Percentiles rank a stretch among this genome's conserved stretches.
phyloP scores from a whole-genome alignment of 2,888 invertebrate species.

The Patella caerulea region DNA sequence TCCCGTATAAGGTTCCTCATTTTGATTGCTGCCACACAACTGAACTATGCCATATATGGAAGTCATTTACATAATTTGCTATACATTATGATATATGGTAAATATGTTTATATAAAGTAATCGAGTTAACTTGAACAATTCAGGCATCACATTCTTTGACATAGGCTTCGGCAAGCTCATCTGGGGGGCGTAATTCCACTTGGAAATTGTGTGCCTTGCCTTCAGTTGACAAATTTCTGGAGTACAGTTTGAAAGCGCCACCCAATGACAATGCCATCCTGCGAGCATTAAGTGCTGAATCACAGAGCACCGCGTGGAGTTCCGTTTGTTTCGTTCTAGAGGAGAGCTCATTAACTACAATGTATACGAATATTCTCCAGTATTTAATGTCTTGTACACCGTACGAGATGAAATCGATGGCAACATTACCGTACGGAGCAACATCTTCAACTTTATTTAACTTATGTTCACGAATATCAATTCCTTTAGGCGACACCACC shows the following conservation, averaged over 20 bases:
- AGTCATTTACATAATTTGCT: too few relatives aligned
- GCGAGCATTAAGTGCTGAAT: constrained; percentile 58
- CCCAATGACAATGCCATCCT: constrained; percentile 62
- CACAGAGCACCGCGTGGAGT: constrained; percentile 68
- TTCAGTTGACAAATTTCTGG: constrained; percentile 51
- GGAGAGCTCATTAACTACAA: constrained; percentile 67
- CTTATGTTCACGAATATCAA: constrained; percentile 61
- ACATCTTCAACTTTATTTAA: constrained; percentile 53
- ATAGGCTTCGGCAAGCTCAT: constrained; percentile 53
- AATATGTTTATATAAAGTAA: too few relatives aligned
- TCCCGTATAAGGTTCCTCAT: too few relatives aligned
- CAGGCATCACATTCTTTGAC: constrained; percentile 50
- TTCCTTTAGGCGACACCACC: constrained; percentile 62
- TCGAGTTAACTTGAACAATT: background rate
- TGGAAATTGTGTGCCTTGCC: constrained; percentile 59
- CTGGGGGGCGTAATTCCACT: constrained; percentile 61
- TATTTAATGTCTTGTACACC: constrained; percentile 70
- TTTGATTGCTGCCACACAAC: too few relatives aligned
- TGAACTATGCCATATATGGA: too few relatives aligned
- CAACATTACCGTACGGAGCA: constrained; percentile 53
- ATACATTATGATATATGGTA: too few relatives aligned
- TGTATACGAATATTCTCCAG: constrained; percentile 68
- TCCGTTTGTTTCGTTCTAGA: constrained; percentile 59
- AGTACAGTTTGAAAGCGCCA: constrained; percentile 57
- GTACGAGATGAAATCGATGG: constrained; percentile 70